Evolutionary conservation across 2,113 vertebrate genomes (phyloP).

Genomic region (Sebastes schlegelii): DNA sequence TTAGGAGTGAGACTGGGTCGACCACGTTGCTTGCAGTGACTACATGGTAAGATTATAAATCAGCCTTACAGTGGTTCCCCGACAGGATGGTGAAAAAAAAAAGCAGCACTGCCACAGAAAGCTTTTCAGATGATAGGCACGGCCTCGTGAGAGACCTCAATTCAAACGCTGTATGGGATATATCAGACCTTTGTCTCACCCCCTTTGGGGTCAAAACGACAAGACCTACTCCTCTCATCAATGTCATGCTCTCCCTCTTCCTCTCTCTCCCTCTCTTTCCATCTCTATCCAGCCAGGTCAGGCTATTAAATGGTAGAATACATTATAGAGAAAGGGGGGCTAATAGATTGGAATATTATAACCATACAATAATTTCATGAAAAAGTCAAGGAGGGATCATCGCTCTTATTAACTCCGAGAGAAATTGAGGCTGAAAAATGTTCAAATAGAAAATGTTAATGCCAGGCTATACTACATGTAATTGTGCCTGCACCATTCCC

Average conservation of each 20-base stretch:
- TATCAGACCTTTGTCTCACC: slow-evolving; percentile 82
- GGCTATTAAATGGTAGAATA: slow-evolving; percentile 99
- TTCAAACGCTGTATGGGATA: slow-evolving; percentile 68
- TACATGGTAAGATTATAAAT: slow-evolving; percentile 1
- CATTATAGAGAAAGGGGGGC: slow-evolving; percentile 90
- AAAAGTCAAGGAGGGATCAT: slow-evolving; percentile 99
- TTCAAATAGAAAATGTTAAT: slow-evolving; percentile 99
- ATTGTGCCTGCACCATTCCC: slow-evolving; percentile 95
- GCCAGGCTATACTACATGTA: slow-evolving; percentile 95
- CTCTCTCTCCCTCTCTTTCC: slow-evolving; percentile 41
- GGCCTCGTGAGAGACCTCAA: slow-evolving; percentile 72
- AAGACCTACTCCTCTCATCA: slow-evolving; percentile 78
- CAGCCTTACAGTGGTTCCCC: not conserved
- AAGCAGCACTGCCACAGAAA: slow-evolving; percentile 19
- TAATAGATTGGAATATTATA: slow-evolving; percentile 99
- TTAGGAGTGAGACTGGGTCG: not conserved
- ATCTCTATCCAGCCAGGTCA: slow-evolving; percentile 91
- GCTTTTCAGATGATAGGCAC: slow-evolving; percentile 69
- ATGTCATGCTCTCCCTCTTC: slow-evolving; percentile 67
- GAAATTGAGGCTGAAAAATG: slow-evolving; percentile 99
- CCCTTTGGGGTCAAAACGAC: slow-evolving; percentile 77
- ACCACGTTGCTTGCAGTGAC: not conserved
- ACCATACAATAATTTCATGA: slow-evolving; percentile 99
- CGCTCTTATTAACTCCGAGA: slow-evolving; percentile 99
- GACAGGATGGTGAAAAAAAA: slow-evolving; percentile 35